phyloP scores from a whole-genome alignment of 2,797 vertebrate genomes.

The Myotis pilosus region DNA sequence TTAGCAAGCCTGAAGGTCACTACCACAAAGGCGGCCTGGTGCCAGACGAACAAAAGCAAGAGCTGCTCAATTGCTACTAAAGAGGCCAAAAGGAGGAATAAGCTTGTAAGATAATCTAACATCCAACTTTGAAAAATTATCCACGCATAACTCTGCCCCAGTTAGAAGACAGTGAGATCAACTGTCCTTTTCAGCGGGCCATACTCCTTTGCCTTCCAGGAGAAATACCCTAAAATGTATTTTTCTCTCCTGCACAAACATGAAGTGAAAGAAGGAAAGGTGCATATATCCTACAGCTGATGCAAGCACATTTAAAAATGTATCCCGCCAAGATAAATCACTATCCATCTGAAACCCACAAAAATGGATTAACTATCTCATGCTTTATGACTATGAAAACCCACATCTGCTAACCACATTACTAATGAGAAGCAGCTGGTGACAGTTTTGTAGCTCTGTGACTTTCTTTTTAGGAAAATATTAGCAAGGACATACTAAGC shows the following conservation, averaged over 20 bases:
- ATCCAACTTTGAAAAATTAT: constrained; percentile 29
- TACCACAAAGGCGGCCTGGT: constrained; percentile 55
- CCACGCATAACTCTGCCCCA: not conserved
- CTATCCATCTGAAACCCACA: constrained; percentile 69
- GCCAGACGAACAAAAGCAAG: constrained; percentile 49
- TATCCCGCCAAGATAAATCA: constrained; percentile 71
- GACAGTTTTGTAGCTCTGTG: constrained; percentile 58
- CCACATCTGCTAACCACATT: constrained; percentile 80
- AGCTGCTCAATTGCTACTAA: constrained; percentile 24
- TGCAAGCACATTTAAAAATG: constrained; percentile 64
- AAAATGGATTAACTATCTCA: constrained; percentile 72
- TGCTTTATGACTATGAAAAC: constrained; percentile 62
- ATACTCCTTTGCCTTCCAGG: not conserved
- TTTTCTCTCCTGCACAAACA: constrained; percentile 47
- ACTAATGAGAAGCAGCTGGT: constrained; percentile 76
- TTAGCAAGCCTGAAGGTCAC: constrained; percentile 75
- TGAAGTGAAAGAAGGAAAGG: constrained; percentile 25
- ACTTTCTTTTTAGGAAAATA: constrained; percentile 75
- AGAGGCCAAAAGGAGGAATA: constrained; percentile 41
- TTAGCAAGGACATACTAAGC: constrained; percentile 57
- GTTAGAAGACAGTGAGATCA: constrained; percentile 2
- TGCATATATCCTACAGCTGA: constrained; percentile 55
- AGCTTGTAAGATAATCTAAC: constrained; percentile 24
- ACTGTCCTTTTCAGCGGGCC: constrained; percentile 23
- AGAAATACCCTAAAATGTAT: constrained; percentile 32